phyloP scores from a whole-genome alignment of 2,113 vertebrate species.

The Pituophis catenifer region DNA sequence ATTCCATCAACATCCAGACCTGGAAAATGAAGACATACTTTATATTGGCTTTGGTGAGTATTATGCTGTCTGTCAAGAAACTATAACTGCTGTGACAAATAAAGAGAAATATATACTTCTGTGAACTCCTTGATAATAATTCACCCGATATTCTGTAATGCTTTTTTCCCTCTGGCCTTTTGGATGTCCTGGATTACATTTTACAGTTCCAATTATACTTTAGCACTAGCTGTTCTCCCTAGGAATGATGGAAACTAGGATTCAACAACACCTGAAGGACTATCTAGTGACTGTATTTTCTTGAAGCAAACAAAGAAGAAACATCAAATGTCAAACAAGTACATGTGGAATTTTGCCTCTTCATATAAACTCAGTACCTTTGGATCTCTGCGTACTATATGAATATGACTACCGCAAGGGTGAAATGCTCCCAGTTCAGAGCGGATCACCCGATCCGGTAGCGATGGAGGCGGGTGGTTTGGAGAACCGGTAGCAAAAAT shows the following conservation, averaged over 20 bases:
- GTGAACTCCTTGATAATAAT: conserved; percentile 51
- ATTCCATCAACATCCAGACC: conserved; percentile 85
- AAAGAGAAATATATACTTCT: conserved; percentile 21
- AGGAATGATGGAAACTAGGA: neutral
- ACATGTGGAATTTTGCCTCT: neutral
- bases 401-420: neutral
- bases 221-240: neutral
- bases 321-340: neutral
- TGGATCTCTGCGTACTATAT: neutral
- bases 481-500: too few species aligned
- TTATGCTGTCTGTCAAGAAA: conserved; percentile 60
- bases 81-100: conserved; percentile 39
- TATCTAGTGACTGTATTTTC: neutral
- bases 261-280: neutral
- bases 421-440: too few species aligned
- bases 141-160: conserved; percentile 50
- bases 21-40: conserved; percentile 71
- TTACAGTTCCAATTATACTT: neutral
- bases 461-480: too few species aligned
- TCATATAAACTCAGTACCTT: neutral
- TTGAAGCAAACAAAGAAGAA: neutral
- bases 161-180: conserved; percentile 27
- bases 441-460: too few species aligned
- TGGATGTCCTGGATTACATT: neutral
- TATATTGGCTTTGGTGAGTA: conserved; percentile 57